Evolutionary conservation across 2,888 invertebrate species (phyloP), one percentile per base, ranked within the genome.

Genomic region (Polyploca ridens): DNA sequence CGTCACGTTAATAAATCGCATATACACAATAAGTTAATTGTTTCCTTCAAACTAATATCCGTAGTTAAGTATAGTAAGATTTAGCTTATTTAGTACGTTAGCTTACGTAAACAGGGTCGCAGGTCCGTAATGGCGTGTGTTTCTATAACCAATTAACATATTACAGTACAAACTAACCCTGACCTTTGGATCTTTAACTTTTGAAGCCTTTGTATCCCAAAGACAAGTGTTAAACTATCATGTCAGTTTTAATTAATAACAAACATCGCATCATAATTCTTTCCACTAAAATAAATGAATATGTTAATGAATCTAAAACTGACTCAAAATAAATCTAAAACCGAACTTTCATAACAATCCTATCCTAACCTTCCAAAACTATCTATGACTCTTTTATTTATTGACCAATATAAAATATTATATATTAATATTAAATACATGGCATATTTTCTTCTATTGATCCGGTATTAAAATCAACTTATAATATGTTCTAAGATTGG

Each of bases 101-200:
- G 49, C 7, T 6, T 19, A 19, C n/a, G 19, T 54, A 54, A 19
- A 8, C 54, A 54, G 19, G 54, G 54, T 54, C 54, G 19, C 54
- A 54, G 54, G 54, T 54, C 54, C n/a, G 19, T 54, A 60, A 60
- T 33, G 27, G 38, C 38, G 16, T 61, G 5, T 61, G 38, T 61
- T 61, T 61, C 8, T 11, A 38, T 19, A 19, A 41, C 16, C 7
- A n/a, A 49, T 49, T 49, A 49, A 49, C 49, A 54, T 54, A 19
- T 54, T 41, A 16, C 16, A 7, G 16, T 3, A 54, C 54, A 54
- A 16, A 19, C 10, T 19, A 54, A 54, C 54, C 16, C 3, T 54
- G 54, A 54, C 54, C 19, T 54, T 19, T 54, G 19, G 10, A 54
- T 54, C 19, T 54, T 54, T 54, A 19, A 49, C 16, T 6, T 54